Conservation (phyloP, 2,888 invertebrate species). For the Cephus pulcher region DNA sequence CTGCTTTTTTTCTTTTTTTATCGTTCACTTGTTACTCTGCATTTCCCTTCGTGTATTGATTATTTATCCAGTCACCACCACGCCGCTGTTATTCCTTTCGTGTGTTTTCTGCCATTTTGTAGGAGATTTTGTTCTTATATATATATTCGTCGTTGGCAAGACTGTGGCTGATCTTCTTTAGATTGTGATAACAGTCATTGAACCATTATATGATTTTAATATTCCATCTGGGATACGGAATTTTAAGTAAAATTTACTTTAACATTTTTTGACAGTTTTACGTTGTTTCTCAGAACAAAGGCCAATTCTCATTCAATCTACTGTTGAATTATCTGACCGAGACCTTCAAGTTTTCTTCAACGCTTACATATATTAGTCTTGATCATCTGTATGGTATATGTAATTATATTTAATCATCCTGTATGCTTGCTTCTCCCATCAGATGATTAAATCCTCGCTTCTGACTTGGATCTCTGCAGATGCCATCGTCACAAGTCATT, state of each 20-base stretch:
- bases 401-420: neutral
- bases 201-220: neutral
- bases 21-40: neutral
- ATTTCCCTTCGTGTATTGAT: neutral
- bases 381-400: neutral
- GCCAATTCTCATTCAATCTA: neutral
- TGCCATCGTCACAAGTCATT: constrained; percentile 36
- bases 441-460: constrained; percentile 13
- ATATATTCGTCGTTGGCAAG: neutral
- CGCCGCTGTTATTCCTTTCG: neutral
- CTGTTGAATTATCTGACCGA: neutral
- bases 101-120: neutral
- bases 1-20: neutral
- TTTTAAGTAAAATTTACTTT: neutral
- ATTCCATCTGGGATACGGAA: neutral
- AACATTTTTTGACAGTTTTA: neutral
- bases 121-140: neutral
- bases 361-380: neutral
- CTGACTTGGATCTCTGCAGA: constrained; percentile 35
- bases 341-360: neutral
- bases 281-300: neutral
- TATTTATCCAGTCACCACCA: neutral
- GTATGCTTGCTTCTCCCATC: neutral
- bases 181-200: neutral
- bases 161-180: neutral